Conservation (phyloP, 2,797 vertebrate species). For the Sitta carolinensis region DNA sequence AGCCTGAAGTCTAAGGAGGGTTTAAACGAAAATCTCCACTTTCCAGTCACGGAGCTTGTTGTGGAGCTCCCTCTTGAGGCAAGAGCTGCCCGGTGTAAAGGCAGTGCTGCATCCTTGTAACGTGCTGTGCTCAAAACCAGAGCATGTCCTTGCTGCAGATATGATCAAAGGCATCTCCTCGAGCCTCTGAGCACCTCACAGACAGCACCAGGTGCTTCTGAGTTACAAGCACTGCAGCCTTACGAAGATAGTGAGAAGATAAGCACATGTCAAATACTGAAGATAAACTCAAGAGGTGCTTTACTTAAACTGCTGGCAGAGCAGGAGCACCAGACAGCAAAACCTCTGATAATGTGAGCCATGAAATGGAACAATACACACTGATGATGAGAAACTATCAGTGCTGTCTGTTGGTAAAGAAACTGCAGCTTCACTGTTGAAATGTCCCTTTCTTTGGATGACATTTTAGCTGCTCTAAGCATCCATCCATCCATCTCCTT, state of each 20-base stretch:
- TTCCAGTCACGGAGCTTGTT: background rate
- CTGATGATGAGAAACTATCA: background rate
- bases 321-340: background rate
- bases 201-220: background rate
- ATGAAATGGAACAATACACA: background rate
- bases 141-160: background rate
- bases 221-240: background rate
- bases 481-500: background rate
- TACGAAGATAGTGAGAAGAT: background rate
- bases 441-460: background rate
- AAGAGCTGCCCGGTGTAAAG: background rate
- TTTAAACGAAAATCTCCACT: background rate
- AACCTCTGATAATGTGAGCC: background rate
- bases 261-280: background rate
- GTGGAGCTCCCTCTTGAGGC: constrained; percentile 67
- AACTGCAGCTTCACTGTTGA: background rate
- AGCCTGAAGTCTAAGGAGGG: background rate
- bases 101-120: background rate
- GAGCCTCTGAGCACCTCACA: background rate
- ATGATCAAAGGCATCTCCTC: background rate
- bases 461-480: background rate
- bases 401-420: background rate
- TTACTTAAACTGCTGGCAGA: background rate
- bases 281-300: background rate
- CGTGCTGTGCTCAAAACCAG: background rate